Evolutionary conservation across 2,888 invertebrate species (phyloP).

Genomic region (Alsophila aescularia): DNA sequence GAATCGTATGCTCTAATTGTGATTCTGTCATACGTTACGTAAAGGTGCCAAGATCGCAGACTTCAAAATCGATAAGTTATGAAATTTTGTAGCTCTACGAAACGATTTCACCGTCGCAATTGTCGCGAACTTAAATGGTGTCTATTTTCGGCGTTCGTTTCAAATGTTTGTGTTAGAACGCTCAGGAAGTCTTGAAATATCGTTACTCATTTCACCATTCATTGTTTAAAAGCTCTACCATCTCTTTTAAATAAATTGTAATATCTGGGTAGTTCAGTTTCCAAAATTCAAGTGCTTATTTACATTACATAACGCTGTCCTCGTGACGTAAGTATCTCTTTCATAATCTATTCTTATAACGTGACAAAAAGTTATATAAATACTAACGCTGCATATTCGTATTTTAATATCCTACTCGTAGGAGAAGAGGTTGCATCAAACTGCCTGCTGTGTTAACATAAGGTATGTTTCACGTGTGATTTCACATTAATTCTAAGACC

Average conservation of each 20-base stretch:
- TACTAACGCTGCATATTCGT: neutral
- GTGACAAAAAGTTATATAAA: conserved; percentile 12
- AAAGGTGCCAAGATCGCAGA: conserved; percentile 54
- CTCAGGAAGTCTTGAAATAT: neutral
- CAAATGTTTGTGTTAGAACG: conserved; percentile 2
- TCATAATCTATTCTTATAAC: conserved; percentile 15
- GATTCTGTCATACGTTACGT: conserved; percentile 64
- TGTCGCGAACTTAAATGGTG: conserved; percentile 6
- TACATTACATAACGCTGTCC: conserved; percentile 69
- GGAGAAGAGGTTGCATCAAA: neutral
- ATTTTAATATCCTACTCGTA: neutral
- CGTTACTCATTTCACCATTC: neutral
- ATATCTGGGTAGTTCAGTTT: conserved; percentile 1
- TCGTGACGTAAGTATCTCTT: conserved; percentile 68
- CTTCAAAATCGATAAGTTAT: conserved; percentile 70
- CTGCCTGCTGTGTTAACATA: conserved; percentile 9
- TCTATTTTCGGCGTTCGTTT: conserved; percentile 18
- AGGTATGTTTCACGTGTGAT: neutral
- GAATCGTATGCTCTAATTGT: conserved; percentile 31
- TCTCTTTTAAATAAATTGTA: neutral
- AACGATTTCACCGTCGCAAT: conserved; percentile 6
- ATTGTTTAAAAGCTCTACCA: neutral
- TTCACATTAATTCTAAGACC: neutral
- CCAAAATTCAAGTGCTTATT: conserved; percentile 25
- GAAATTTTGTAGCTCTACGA: conserved; percentile 37